Percentiles rank a stretch among this genome's conserved stretches.
These are phyloP conservation scores for Sinella curviseta DNA, from an alignment of 1,140 invertebrate genomes.

Conservation along the genomic window DNA sequence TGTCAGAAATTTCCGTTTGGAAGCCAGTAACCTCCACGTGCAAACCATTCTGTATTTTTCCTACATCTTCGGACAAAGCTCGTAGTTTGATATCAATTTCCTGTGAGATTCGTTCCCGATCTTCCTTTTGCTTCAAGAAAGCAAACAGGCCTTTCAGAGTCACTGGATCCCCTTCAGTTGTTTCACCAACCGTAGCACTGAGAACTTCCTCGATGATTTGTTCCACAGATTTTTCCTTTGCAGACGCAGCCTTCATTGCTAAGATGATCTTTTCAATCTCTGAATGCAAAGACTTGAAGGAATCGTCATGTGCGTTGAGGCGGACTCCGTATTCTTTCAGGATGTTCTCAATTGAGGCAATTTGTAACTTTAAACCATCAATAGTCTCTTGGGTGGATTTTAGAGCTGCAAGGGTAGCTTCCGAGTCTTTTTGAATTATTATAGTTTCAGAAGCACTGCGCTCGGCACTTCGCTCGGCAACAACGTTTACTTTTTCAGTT, in stretches of 20 bases:
- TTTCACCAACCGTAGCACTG: constrained; percentile 45
- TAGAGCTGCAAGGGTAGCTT: not conserved
- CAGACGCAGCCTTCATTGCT: constrained; percentile 21
- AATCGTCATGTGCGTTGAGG: not conserved
- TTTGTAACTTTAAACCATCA: not conserved
- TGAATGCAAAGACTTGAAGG: not conserved
- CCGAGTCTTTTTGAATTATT: not conserved
- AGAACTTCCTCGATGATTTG: constrained; percentile 50
- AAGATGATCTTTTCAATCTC: constrained; percentile 19
- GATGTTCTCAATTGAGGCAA: not conserved
- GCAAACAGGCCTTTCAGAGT: not conserved
- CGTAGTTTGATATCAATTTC: not conserved
- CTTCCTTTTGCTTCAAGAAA: not conserved
- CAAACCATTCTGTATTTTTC: not conserved
- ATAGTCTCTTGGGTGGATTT: not conserved
- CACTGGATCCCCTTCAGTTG: not conserved
- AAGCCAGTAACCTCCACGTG: too few relatives aligned
- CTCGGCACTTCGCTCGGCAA: not conserved
- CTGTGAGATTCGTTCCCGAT: not conserved
- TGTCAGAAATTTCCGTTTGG: too few relatives aligned
- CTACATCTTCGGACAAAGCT: not conserved
- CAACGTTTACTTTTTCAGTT: not conserved
- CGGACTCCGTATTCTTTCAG: not conserved
- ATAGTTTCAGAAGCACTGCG: too few relatives aligned
- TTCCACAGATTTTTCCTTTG: constrained; percentile 38